A percentile compares a stretch with the other conserved stretches of the same genome.
phyloP scores from a whole-genome alignment of 2,113 vertebrate genomes.

The Proteles cristata region DNA sequence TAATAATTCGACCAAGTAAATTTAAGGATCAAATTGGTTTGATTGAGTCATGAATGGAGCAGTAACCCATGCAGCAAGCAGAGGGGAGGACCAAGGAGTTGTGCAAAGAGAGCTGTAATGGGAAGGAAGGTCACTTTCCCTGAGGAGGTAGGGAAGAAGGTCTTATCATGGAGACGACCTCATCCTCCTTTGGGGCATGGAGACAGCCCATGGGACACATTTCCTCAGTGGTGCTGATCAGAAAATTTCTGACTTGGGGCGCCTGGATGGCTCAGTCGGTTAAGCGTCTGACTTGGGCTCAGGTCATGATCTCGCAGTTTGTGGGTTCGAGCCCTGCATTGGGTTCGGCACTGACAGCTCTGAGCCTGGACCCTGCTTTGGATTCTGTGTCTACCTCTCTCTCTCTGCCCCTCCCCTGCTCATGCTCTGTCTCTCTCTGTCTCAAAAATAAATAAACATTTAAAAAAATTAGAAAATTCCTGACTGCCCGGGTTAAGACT shows the following conservation, averaged over 20 bases:
- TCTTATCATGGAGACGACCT: background rate
- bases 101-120: background rate
- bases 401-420: too few relatives aligned
- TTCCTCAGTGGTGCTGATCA: background rate
- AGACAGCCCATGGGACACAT: background rate
- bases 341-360: too few relatives aligned
- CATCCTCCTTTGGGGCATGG: background rate
- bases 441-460: too few relatives aligned
- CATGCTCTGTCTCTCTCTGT: too few relatives aligned
- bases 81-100: background rate
- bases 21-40: background rate
- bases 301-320: too few relatives aligned
- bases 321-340: too few relatives aligned
- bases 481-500: background rate
- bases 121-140: background rate
- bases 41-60: background rate
- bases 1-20: background rate
- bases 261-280: too few relatives aligned
- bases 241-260: background rate
- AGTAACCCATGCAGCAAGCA: background rate
- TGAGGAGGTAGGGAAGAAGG: background rate
- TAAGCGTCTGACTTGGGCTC: too few relatives aligned
- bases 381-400: too few relatives aligned
- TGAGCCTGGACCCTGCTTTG: too few relatives aligned
- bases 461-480: background rate